Evolutionary conservation across 2,888 invertebrate genomes (phyloP), one percentile per base, ranked within the genome.

Genomic region (Metalampra italica): DNA sequence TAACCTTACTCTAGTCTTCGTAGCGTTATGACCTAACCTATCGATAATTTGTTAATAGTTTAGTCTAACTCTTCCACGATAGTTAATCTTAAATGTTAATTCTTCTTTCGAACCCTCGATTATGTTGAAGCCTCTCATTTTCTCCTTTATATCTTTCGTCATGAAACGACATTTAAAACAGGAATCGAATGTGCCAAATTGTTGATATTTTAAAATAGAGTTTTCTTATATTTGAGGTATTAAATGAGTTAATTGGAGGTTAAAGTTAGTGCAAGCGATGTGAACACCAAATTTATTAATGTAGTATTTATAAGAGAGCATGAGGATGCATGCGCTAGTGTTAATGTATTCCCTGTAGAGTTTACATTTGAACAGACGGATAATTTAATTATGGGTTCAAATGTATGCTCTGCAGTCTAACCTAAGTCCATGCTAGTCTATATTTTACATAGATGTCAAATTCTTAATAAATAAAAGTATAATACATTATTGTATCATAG

Each of bases 381-480:
- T 46, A 41, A 46, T 46, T 5, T 40, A 43, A 51, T 53, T 47
- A 51, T 45, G 13, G 40, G 15, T 49, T 51, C 34, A 52, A 52
- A 42, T 45, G 34, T 54, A 51, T 49, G 48, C 13, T 36, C 32
- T 39, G 13, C 32, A n/a, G 37, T 47, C 34, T n/a, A 40, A 41
- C 45, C 12, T 47, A 47, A 46, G 51, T 46, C 47, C 49, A 45
- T 48, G 52, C 57, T 54, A 56, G 57, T 64, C 64, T 81, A 84
- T 85, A 85, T 84, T 85, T 85, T 84, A 80, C 83, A 83, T 85
- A 86, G 83, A 83, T 78, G 84, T 87, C 82, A 75, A 80, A 81
- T 80, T 83, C 78, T 73, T 80, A 71, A 78, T 54, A 55, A 62
- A 61, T 68, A 67, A 68, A 68, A 54, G 51, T 66, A 46, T 68